Conservation (phyloP, 2,888 invertebrate species). For the Noctua janthe region DNA sequence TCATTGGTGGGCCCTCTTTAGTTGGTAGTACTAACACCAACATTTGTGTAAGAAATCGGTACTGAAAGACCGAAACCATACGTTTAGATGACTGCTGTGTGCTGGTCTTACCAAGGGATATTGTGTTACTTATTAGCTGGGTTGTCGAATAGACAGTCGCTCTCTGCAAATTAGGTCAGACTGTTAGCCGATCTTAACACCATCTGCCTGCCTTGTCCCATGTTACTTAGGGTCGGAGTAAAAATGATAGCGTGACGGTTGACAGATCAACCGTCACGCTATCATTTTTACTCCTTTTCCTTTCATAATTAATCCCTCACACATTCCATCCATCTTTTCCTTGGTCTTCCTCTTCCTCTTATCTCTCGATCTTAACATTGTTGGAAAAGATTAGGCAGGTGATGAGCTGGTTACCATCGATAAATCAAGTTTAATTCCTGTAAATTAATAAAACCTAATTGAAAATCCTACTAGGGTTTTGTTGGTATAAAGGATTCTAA, state of each 20-base stretch:
- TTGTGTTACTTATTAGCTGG: neutral
- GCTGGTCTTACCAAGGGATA: neutral
- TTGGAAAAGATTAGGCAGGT: neutral
- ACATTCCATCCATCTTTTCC: neutral
- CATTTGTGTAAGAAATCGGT: neutral
- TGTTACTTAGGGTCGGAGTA: neutral
- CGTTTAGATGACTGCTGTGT: neutral
- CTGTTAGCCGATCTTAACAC: neutral
- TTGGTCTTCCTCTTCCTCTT: neutral
- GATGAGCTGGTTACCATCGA: neutral
- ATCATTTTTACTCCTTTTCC: neutral
- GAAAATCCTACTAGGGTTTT: neutral
- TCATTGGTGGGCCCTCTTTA: neutral
- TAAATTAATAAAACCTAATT: neutral
- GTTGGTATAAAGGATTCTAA: too few relatives aligned
- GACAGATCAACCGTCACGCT: neutral
- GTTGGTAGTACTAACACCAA: neutral
- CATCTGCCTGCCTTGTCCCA: neutral
- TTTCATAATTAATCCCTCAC: neutral
- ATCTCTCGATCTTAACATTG: neutral
- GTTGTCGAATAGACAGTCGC: too few relatives aligned
- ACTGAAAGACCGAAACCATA: neutral
- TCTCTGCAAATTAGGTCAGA: neutral
- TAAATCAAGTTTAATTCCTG: neutral
- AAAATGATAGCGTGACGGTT: too few relatives aligned